Evolutionary conservation across 64 coral and sea anemone genomes (phyloP).

Genomic region (Anthopleura sola): DNA sequence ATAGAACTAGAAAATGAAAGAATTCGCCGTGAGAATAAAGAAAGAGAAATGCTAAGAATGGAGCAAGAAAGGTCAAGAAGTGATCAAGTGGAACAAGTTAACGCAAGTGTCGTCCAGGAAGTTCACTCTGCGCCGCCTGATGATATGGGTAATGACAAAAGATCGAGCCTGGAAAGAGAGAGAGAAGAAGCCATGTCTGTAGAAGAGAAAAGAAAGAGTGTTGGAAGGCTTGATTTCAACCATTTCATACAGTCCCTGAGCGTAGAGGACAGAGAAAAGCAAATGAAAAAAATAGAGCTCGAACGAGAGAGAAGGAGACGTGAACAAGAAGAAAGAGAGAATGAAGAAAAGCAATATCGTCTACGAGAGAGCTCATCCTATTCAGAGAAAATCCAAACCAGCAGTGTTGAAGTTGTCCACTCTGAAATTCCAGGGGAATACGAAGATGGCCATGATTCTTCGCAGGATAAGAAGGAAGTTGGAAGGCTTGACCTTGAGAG

Average conservation of each 20-base stretch:
- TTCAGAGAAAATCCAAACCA: neutral
- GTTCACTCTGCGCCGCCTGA: neutral
- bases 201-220: constrained; percentile 6
- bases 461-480: neutral
- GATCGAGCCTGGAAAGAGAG: neutral
- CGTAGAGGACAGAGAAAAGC: neutral
- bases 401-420: neutral
- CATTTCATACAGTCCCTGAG: neutral
- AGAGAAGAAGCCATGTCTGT: neutral
- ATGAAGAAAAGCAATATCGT: neutral
- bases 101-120: neutral
- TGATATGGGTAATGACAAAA: neutral
- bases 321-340: neutral
- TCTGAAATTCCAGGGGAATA: neutral
- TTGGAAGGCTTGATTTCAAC: constrained; percentile 13
- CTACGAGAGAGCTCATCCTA: neutral
- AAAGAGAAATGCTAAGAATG: neutral
- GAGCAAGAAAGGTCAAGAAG: constrained; percentile 19
- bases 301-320: constrained; percentile 8
- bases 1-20: neutral
- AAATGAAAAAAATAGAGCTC: neutral
- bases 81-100: neutral
- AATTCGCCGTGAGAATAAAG: constrained; percentile 6
- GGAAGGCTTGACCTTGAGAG: constrained; percentile 3
- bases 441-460: neutral